Evolutionary conservation across 2,113 vertebrate genomes (phyloP), one percentile per base, ranked within the genome.

Genomic region (Turdus rufiventris): DNA sequence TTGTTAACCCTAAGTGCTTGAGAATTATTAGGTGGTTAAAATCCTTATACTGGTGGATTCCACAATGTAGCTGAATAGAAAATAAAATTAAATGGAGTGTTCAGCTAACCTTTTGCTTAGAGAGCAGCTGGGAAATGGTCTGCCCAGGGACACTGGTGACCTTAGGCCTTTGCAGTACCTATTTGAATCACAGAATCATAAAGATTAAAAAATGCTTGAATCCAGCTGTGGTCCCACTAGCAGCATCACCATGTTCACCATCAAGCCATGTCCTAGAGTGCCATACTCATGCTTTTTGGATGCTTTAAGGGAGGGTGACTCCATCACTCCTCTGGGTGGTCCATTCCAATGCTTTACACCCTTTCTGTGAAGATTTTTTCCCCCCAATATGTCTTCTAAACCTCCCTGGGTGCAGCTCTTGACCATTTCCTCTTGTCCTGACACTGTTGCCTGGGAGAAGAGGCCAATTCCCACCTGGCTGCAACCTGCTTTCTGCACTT

Each of bases 221-320:
- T 51, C 38, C n/a, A 20, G 0, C 15, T 57, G 17, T 51, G 0
- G 0, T 18, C 28, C 38, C 25, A 14, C 34, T 18, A 29, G 29
- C 12, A 50, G 15, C 19, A 18, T 19, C 18, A 45, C 36, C 13
- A 7, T n/a, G 15, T 24, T 60, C 26, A 23, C 15, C 60, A 45
- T 66, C 48, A 29, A 38, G 19, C 45, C 6, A 6, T n/a, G n/a
- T 17, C 36, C 33, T 45, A 10, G 24, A 63, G 15, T 58, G 36
- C 8, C 24, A 8, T 38, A n/a, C 6, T 8, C 28, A 29, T 3
- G 1, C 6, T 66, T 80, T 73, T 21, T 28, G 4, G 45, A 12
- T 6, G 7, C 11, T 74, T 53, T 29, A 29, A 53, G 16, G 24
- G 7, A 40, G 26, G 19, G 9, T 18, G 20, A 53, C 2, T 67